These are phyloP conservation scores for Drosophila testacea DNA, from an alignment of 2,888 invertebrate species.

Conservation along the genomic window DNA sequence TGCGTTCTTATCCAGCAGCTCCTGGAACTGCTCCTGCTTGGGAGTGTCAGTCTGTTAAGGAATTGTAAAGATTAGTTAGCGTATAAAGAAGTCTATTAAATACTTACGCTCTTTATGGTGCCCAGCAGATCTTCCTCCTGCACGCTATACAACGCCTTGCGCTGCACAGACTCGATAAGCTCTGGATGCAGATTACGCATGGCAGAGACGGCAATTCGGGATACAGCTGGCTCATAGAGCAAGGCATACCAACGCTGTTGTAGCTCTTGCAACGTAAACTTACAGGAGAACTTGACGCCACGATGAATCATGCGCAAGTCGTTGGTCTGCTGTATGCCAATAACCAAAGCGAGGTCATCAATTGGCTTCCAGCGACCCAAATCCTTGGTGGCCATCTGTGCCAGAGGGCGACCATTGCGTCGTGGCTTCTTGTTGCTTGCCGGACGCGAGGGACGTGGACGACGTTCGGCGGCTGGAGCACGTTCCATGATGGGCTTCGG, in stretches of 20 bases:
- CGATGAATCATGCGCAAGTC: slow-evolving; percentile 93
- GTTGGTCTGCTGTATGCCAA: slow-evolving; percentile 96
- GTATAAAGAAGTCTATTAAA: neutral
- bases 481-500: slow-evolving; percentile 63
- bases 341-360: slow-evolving; percentile 97
- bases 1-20: slow-evolving; percentile 92
- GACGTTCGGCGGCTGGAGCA: slow-evolving; percentile 54
- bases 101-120: slow-evolving; percentile 91
- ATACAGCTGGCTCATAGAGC: slow-evolving; percentile 97
- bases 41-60: slow-evolving; percentile 89
- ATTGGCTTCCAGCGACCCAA: slow-evolving; percentile 98
- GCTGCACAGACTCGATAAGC: slow-evolving; percentile 93
- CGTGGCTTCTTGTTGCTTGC: slow-evolving; percentile 64
- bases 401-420: slow-evolving; percentile 79
- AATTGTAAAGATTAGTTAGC: neutral
- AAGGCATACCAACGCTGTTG: slow-evolving; percentile 98
- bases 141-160: slow-evolving; percentile 94
- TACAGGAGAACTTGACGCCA: slow-evolving; percentile 97
- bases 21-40: slow-evolving; percentile 92
- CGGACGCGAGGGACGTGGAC: slow-evolving; percentile 68
- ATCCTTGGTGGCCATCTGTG: slow-evolving; percentile 90
- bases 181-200: slow-evolving; percentile 98
- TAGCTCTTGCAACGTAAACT: slow-evolving; percentile 96
- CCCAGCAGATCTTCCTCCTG: slow-evolving; percentile 95
- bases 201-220: slow-evolving; percentile 95